Conservation (phyloP, 2,113 vertebrate genomes). For the Microcebus lehilahytsara region DNA sequence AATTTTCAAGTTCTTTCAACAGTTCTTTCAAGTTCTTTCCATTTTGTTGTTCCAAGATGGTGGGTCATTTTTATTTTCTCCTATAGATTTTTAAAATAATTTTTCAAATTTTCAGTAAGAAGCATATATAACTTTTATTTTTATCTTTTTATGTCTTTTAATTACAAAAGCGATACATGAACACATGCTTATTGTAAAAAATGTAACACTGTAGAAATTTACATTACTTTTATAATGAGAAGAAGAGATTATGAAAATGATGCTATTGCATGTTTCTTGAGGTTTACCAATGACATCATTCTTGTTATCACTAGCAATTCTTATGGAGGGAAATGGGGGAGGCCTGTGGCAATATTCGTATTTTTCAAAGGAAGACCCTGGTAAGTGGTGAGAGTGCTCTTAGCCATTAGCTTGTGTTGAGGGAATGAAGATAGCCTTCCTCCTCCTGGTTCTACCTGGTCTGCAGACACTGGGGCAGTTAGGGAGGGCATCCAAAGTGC, state of each 20-base stretch:
- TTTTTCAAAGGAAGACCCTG: neutral
- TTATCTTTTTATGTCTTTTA: slow-evolving; percentile 40
- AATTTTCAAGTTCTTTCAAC: neutral
- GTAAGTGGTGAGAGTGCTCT: neutral
- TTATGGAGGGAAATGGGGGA: neutral
- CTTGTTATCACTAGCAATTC: neutral
- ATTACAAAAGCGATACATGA: slow-evolving; percentile 27
- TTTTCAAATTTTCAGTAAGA: slow-evolving; percentile 28
- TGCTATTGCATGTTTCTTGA: neutral
- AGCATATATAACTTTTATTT: neutral
- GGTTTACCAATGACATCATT: neutral
- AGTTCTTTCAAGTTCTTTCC: neutral
- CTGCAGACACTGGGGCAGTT: neutral
- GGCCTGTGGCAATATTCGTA: neutral
- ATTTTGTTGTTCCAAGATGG: neutral
- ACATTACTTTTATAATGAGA: neutral
- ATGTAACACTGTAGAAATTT: neutral
- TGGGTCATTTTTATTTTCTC: neutral
- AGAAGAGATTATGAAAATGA: neutral
- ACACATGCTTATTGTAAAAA: slow-evolving; percentile 21
- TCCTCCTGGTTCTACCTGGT: neutral
- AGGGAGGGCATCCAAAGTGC: neutral
- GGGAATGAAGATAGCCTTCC: neutral
- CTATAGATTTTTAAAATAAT: slow-evolving; percentile 10
- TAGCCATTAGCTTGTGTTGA: neutral